Base-by-base conservation (phyloP, 2,113 vertebrate species). In the Ginglymostoma cirratum region DNA sequence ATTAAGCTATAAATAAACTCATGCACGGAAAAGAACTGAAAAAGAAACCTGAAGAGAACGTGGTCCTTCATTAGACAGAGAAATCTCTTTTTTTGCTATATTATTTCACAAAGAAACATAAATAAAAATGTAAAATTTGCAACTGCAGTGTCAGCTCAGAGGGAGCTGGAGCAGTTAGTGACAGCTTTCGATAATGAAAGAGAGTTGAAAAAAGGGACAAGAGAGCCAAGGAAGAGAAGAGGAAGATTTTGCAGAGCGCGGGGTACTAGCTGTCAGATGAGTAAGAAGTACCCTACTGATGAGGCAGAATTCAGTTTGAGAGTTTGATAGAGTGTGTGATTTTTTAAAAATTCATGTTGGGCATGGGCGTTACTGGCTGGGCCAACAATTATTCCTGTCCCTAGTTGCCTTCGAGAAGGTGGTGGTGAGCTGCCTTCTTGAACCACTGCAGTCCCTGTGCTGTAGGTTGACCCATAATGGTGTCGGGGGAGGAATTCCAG, bases 1-100 rank as follows among this genome's bases (percentile, higher is more conserved):
- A 93, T 93, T 93, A 93, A 93, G n/a, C 61, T 93, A 7, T 19
- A 67, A 92, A 67, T 93, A 93, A 93, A 93, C n/a, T 34, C 66
- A 23, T 61, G 34, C 21, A 34, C 8, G 61, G 61, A 38, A 93
- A 92, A n/a, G 55, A 0, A 23, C n/a, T 23, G 34, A 7, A 65
- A n/a, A 38, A 61, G 55, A 61, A 61, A 93, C 30, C 61, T 66
- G n/a, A 38, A n/a, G n/a, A 66, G 34, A 93, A n/a, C 5, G 34
- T 42, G 8, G 19, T 21, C 38, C 61, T 5, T 17, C 15, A 92
- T 5, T 65, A 65, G 21, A 21, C 65, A 67, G 65, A 66, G 19
- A 93, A 83, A 83, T 83, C 80, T 6, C 89, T 38, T 5, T 61
- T 55, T 61, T 61, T 61, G 55, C 55, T 7, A 17, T 19, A 38